Conservation (phyloP, 2,113 vertebrate genomes). For the Elephantulus edwardii region DNA sequence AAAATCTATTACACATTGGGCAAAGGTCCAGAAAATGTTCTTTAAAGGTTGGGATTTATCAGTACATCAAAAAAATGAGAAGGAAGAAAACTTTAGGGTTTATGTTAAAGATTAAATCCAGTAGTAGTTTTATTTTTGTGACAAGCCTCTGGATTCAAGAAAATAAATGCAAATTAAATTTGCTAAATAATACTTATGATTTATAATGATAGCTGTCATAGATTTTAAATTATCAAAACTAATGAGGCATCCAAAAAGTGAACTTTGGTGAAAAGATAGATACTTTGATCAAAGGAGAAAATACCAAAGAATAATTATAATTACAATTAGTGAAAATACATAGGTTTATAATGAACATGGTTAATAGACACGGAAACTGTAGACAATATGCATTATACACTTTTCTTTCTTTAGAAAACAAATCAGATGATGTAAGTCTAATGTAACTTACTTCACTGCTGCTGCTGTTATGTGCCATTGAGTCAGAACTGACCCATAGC, state of each 20-base stretch:
- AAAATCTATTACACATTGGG: neutral
- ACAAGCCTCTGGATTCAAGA: slow-evolving; percentile 10
- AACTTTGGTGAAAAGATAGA: slow-evolving; percentile 46
- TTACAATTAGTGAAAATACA: slow-evolving; percentile 27
- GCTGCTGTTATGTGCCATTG: too few relatives aligned
- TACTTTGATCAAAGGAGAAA: neutral
- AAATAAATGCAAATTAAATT: slow-evolving; percentile 1
- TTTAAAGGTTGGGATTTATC: neutral
- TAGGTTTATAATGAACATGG: slow-evolving; percentile 37
- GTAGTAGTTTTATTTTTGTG: slow-evolving; percentile 18
- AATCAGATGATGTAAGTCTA: neutral
- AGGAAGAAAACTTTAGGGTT: slow-evolving; percentile 69
- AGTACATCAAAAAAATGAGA: neutral
- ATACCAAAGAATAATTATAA: neutral
- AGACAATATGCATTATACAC: neutral
- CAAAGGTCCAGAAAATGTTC: neutral
- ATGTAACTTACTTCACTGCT: neutral
- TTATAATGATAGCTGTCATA: neutral
- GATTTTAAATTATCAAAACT: slow-evolving; percentile 8
- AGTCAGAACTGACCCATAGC: too few relatives aligned
- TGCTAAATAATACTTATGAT: slow-evolving; percentile 3
- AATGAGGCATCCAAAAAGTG: neutral
- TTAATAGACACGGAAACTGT: neutral
- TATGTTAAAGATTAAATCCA: slow-evolving; percentile 47
- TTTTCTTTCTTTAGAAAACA: neutral